A percentile compares a stretch with the other conserved stretches of the same genome.
Evolutionary conservation across 2,888 invertebrate species (phyloP).

Genomic region (Drepana falcataria): DNA sequence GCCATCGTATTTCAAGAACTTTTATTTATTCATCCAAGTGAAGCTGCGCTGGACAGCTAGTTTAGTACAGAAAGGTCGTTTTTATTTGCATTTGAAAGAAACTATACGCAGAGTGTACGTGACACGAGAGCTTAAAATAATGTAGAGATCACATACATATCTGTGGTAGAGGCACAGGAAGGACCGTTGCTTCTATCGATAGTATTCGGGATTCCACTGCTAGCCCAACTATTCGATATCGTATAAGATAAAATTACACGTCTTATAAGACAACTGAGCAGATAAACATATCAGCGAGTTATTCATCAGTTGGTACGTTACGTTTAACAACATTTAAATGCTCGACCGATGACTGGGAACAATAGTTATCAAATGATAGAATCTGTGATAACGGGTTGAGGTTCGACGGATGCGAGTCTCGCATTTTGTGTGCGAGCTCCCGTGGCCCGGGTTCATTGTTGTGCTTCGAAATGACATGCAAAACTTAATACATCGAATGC

Average conservation of each 20-base stretch:
- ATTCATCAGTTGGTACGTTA: slow-evolving; percentile 45
- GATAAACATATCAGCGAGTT: slow-evolving; percentile 41
- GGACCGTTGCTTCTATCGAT: background rate
- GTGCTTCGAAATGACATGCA: slow-evolving; percentile 1
- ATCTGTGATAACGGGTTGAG: slow-evolving; percentile 45
- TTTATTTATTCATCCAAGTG: too few relatives aligned
- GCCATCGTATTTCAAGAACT: too few relatives aligned
- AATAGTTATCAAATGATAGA: slow-evolving; percentile 53
- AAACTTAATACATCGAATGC: background rate
- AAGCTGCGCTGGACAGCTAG: too few relatives aligned
- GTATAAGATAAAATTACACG: slow-evolving; percentile 28
- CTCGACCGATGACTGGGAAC: slow-evolving; percentile 49
- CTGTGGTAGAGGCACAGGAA: too few relatives aligned
- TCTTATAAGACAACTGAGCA: slow-evolving; percentile 35
- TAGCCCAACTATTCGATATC: slow-evolving; percentile 1
- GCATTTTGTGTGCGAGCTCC: slow-evolving; percentile 21
- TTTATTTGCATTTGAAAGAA: too few relatives aligned
- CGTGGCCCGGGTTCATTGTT: slow-evolving; percentile 8
- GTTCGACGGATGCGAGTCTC: slow-evolving; percentile 27
- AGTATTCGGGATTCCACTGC: background rate
- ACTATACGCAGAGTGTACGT: too few relatives aligned
- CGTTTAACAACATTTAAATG: slow-evolving; percentile 47
- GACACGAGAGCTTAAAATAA: background rate
- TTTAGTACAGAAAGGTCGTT: too few relatives aligned
- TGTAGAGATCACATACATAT: background rate